These are phyloP conservation scores for Chaetorhynchus papuensis DNA, from an alignment of 2,113 vertebrate genomes.

Conservation along the genomic window DNA sequence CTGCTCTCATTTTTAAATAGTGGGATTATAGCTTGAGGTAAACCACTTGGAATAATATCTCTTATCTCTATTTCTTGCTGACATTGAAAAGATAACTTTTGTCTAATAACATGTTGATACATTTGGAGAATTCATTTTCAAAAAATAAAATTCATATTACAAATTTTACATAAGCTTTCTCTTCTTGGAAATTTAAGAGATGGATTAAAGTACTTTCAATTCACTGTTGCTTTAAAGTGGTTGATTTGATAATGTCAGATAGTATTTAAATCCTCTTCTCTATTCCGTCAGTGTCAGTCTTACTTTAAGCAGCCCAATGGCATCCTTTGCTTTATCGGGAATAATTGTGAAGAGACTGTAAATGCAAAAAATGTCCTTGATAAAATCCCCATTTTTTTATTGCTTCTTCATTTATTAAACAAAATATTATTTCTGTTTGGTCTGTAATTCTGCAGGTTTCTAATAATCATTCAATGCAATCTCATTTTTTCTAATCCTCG, in stretches of 20 bases:
- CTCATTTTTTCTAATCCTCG: background rate
- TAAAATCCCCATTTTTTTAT: background rate
- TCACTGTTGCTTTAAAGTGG: background rate
- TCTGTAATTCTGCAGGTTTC: background rate
- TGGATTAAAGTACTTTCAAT: background rate
- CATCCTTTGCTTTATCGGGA: background rate
- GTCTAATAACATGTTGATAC: background rate
- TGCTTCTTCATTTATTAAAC: background rate
- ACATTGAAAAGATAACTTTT: background rate
- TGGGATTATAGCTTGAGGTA: background rate
- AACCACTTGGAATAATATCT: background rate
- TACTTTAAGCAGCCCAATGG: background rate
- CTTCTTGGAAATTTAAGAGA: background rate
- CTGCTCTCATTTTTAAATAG: background rate
- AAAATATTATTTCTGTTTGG: background rate
- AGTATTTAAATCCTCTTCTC: background rate
- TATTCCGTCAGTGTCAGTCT: background rate
- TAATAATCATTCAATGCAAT: background rate
- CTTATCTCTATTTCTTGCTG: background rate
- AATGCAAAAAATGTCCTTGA: background rate
- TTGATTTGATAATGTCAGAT: background rate
- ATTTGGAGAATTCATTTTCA: background rate
- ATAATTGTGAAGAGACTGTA: background rate
- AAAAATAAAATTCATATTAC: background rate
- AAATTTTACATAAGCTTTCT: background rate